Conservation (phyloP, 2,113 vertebrate species). For the Psophia crepitans region DNA sequence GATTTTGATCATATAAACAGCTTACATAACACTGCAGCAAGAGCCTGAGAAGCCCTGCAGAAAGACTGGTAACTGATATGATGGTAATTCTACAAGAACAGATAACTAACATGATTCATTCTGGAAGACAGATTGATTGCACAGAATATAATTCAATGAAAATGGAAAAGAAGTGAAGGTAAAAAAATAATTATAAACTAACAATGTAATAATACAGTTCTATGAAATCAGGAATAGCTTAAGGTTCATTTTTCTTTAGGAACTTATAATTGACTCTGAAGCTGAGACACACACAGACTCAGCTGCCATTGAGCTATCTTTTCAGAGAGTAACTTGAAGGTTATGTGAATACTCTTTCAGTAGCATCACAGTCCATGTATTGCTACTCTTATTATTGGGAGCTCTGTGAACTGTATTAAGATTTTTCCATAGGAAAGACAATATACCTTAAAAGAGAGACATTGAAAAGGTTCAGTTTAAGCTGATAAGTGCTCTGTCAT, state of each 20-base stretch:
- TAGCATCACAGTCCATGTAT: not conserved
- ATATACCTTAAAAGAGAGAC: not conserved
- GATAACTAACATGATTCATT: not conserved
- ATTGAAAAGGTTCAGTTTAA: not conserved
- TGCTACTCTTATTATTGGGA: not conserved
- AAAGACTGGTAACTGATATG: not conserved
- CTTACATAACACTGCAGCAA: not conserved
- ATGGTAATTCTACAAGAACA: not conserved
- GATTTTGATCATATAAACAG: not conserved
- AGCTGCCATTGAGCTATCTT: not conserved
- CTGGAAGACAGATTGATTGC: not conserved
- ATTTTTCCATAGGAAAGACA: not conserved
- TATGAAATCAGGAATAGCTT: not conserved
- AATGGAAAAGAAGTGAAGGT: not conserved
- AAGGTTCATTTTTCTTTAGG: not conserved
- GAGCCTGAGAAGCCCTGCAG: not conserved
- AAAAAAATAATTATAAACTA: not conserved
- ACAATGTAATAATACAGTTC: not conserved
- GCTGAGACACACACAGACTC: not conserved
- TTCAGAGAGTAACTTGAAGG: not conserved
- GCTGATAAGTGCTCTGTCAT: not conserved
- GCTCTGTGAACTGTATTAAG: not conserved
- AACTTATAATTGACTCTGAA: not conserved
- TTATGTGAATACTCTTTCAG: not conserved
- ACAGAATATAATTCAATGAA: not conserved